Evolutionary conservation across 1,140 invertebrate species (phyloP), one percentile per base, ranked within the genome.

Genomic region (Asbolus verrucosus): DNA sequence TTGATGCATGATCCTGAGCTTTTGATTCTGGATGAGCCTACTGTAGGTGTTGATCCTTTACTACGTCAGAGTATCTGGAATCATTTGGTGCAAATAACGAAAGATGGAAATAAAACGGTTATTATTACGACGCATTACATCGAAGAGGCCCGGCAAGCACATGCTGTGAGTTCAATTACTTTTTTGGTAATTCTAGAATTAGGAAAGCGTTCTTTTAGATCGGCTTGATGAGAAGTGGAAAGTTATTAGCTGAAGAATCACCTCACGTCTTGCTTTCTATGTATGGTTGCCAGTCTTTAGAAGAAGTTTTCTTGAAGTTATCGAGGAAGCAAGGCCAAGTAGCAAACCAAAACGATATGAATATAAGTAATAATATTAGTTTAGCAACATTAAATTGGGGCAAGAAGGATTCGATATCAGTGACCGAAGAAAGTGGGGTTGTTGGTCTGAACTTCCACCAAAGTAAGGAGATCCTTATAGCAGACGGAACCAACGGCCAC

Each of bases 271-370:
- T 98, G 0, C 85, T 98, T 16, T 84, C 89, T 3, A 90, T 92
- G 83, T 95, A 96, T 81, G 88, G 88, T 73, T 94, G 92, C 78
- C 86, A 91, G 70, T 93, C 91, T 14, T 82, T 98, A 4, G 96
- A 98, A 83, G 94, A 96, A 73, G 95, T 98, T 0, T 98, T 98
- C 83, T 85, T 98, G 6, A 95, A 96, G 82, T 84, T 98, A 0
- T 97, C 91, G 38, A 83, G 89, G 67, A 85, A 86, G 67, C 80
- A 82, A 70, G 78, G 76, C n/a, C 77, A 79, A 68, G 67, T 73
- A 2, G 73, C 63, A 0, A 24, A 24, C 6, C n/a, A 46, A 6
- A 33, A 30, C 16, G 50, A 91, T 74, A 80, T 89, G 14, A 90
- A 91, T 72, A 88, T 91, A 67, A 87, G 89, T 19, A 92, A 92